A percentile compares a stretch with the other conserved stretches of the same genome.
phyloP scores from a whole-genome alignment of 1,140 invertebrate species.

The Drosophila mojavensis region DNA sequence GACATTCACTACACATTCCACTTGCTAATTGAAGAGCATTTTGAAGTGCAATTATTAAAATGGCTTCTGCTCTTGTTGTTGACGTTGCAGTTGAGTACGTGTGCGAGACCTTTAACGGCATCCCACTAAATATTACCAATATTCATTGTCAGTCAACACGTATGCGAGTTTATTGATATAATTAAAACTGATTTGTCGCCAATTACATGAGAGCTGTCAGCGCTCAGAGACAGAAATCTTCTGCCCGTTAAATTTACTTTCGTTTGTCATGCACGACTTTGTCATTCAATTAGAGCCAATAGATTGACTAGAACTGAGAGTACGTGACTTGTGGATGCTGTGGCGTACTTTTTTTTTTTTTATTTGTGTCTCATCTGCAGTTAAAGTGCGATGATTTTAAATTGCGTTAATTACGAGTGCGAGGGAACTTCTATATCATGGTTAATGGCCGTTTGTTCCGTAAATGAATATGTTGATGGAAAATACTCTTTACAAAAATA shows the following conservation, averaged over 20 bases:
- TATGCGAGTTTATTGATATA: conserved; percentile 71
- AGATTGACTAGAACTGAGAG: conserved; percentile 50
- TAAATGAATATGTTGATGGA: too few species aligned
- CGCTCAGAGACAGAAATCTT: conserved; percentile 17
- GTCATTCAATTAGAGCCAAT: conserved; percentile 70
- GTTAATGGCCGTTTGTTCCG: too few species aligned
- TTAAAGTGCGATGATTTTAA: conserved; percentile 9
- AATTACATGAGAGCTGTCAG: conserved; percentile 48
- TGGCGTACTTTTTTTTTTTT: conserved; percentile 1
- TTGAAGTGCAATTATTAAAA: conserved; percentile 55
- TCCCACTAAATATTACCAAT: conserved; percentile 33
- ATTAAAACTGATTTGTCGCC: conserved; percentile 73
- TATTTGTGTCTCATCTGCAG: neutral
- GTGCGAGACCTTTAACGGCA: conserved; percentile 20
- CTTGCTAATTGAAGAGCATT: conserved; percentile 64
- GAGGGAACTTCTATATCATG: neutral
- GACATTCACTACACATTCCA: conserved; percentile 38
- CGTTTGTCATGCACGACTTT: conserved; percentile 57
- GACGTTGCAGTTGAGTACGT: conserved; percentile 13
- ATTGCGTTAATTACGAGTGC: conserved; percentile 28
- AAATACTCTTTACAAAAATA: too few species aligned
- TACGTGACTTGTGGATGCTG: conserved; percentile 55
- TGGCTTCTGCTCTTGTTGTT: conserved; percentile 12
- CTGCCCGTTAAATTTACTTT: conserved; percentile 44
- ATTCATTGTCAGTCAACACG: conserved; percentile 62